These are phyloP conservation scores for Distichodus sexfasciatus DNA, from an alignment of 2,797 vertebrate genomes.

Conservation along the genomic window DNA sequence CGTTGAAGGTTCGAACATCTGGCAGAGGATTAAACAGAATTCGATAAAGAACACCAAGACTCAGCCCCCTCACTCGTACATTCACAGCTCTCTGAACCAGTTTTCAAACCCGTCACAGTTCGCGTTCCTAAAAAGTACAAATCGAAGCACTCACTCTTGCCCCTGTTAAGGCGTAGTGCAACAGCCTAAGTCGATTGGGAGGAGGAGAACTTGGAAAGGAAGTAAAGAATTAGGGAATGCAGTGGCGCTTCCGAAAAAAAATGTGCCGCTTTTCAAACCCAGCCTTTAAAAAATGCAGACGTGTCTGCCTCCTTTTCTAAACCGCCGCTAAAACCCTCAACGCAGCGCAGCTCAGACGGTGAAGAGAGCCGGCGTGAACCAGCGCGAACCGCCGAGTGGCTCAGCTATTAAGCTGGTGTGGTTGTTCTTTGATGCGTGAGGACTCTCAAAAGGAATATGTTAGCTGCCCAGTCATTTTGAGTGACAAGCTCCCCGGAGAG, in stretches of 20 bases:
- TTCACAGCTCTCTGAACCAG: neutral
- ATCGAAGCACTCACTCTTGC: neutral
- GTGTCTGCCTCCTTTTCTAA: constrained; percentile 2
- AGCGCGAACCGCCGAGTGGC: neutral
- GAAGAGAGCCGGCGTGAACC: constrained; percentile 19
- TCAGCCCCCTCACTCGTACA: neutral
- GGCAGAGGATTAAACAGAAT: constrained; percentile 13
- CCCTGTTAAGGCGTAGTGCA: constrained; percentile 4
- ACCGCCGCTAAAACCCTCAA: neutral
- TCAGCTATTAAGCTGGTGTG: constrained; percentile 26
- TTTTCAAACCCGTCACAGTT: neutral
- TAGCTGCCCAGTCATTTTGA: constrained; percentile 16
- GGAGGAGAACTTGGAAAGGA: neutral
- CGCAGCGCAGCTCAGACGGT: constrained; percentile 3
- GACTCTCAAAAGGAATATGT: constrained; percentile 36
- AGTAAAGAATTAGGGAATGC: constrained; percentile 4
- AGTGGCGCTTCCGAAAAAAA: constrained; percentile 15
- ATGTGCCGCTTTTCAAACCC: constrained; percentile 16
- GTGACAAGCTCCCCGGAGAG: constrained; percentile 21
- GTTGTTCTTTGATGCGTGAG: constrained; percentile 23
- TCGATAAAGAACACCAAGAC: neutral
- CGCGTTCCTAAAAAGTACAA: constrained; percentile 29
- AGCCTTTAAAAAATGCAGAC: constrained; percentile 20
- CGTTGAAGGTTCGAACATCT: constrained; percentile 11
- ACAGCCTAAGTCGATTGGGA: constrained; percentile 8